Percentiles rank a stretch among this genome's conserved stretches.
Evolutionary conservation across 2,888 invertebrate species (phyloP).

Genomic region (Drosophila hamatofila): DNA sequence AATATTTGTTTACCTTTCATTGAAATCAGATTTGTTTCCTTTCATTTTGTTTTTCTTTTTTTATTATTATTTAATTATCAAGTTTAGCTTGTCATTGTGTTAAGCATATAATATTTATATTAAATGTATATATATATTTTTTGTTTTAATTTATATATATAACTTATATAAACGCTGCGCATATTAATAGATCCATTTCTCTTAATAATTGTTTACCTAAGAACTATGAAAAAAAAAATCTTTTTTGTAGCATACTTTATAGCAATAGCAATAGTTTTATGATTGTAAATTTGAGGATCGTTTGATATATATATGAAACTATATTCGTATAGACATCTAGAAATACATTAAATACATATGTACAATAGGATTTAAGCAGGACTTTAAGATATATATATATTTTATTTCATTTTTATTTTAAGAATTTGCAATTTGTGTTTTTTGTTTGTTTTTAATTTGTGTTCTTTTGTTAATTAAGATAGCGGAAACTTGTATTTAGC

Average conservation of each 20-base stretch:
- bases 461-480: conserved; percentile 13
- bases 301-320: conserved; percentile 30
- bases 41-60: neutral
- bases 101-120: conserved; percentile 24
- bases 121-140: conserved; percentile 22
- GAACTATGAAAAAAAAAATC: conserved; percentile 36
- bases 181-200: conserved; percentile 31
- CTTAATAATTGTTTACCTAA: conserved; percentile 37
- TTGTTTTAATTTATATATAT: conserved; percentile 14
- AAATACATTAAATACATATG: conserved; percentile 51
- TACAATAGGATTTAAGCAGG: conserved; percentile 34
- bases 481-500: conserved; percentile 21
- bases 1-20: conserved; percentile 23
- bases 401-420: conserved; percentile 2
- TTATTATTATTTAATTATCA: conserved; percentile 26
- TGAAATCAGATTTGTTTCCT: conserved; percentile 30
- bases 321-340: conserved; percentile 51
- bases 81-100: conserved; percentile 31
- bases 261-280: conserved; percentile 44
- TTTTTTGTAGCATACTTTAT: conserved; percentile 25
- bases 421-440: conserved; percentile 27
- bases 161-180: conserved; percentile 40
- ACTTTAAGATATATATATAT: conserved; percentile 17
- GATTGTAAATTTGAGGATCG: conserved; percentile 47
- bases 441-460: neutral